These are phyloP conservation scores for Darevskia mixta DNA, from an alignment of 2,797 vertebrate species.

Conservation along the genomic window DNA sequence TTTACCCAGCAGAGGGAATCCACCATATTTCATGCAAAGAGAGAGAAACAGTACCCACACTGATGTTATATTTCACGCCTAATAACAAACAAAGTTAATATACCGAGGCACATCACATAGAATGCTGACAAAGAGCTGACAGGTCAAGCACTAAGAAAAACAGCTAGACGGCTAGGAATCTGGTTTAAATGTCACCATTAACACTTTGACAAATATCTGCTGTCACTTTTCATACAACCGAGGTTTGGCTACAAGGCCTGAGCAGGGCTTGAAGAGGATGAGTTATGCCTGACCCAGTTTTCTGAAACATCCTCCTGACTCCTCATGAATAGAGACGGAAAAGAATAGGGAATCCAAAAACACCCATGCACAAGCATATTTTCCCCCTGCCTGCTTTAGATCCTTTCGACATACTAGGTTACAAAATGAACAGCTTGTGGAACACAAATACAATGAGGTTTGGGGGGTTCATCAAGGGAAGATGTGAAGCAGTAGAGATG, in stretches of 20 bases:
- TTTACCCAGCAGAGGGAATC: background rate
- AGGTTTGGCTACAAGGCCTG: background rate
- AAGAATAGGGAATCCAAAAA: background rate
- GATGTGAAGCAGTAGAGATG: background rate
- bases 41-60: background rate
- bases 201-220: background rate
- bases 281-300: conserved; percentile 22
- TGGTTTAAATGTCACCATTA: background rate
- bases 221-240: background rate
- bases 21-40: background rate
- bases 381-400: background rate
- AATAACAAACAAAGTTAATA: background rate
- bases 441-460: background rate
- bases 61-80: background rate
- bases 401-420: background rate
- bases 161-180: background rate
- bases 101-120: background rate
- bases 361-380: background rate
- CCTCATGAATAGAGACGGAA: background rate
- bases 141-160: background rate
- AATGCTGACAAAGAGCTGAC: conserved; percentile 1
- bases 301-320: background rate
- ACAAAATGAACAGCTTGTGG: background rate
- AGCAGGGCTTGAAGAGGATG: background rate
- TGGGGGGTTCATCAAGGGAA: background rate